Evolutionary conservation across 2,797 vertebrate genomes (phyloP).

Genomic region (Chrosomus eos): DNA sequence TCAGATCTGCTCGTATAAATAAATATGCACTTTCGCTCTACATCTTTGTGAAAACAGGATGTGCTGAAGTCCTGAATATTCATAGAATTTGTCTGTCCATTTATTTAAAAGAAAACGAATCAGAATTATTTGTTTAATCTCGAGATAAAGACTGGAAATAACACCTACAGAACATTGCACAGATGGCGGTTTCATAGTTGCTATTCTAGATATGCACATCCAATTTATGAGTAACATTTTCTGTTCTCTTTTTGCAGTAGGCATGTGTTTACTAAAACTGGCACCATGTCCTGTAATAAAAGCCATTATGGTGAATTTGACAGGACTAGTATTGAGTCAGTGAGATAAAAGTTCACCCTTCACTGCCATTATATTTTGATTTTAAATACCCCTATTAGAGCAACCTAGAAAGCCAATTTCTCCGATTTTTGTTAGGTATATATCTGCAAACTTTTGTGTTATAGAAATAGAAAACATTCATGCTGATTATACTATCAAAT

Average conservation of each 20-base stretch:
- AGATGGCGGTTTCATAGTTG: background rate
- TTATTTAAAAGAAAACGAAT: background rate
- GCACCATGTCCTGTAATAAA: conserved; percentile 40
- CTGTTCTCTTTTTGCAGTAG: conserved; percentile 6
- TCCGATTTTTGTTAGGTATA: background rate
- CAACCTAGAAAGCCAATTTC: background rate
- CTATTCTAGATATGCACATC: background rate
- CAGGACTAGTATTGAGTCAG: conserved; percentile 13
- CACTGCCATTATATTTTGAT: conserved; percentile 23
- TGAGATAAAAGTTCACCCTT: conserved; percentile 24
- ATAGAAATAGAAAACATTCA: background rate
- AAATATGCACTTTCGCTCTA: background rate
- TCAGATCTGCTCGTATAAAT: background rate
- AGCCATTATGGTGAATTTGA: conserved; percentile 30
- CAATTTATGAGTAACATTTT: background rate
- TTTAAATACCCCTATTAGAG: conserved; percentile 26
- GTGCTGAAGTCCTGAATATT: background rate
- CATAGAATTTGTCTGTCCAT: background rate
- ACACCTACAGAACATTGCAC: background rate
- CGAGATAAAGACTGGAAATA: background rate
- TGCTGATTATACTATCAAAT: conserved; percentile 17
- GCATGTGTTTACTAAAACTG: conserved; percentile 21
- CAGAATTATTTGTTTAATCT: background rate
- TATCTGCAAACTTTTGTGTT: conserved; percentile 14
- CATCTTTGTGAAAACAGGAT: background rate